Evolutionary conservation across 1,140 invertebrate genomes (phyloP).

Genomic region (Pissodes strobi): DNA sequence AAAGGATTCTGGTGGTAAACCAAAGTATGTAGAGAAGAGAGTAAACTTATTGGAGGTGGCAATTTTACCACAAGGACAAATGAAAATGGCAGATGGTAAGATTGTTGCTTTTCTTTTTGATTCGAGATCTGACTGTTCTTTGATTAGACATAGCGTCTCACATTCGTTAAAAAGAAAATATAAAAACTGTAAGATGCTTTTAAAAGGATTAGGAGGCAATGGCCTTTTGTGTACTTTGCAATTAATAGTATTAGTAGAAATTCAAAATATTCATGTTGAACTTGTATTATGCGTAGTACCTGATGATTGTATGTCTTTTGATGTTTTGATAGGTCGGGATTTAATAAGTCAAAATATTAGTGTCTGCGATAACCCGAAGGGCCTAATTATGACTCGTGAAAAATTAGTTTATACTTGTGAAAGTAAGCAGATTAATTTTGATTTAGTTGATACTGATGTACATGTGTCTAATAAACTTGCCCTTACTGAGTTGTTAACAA

Average conservation of each 20-base stretch:
- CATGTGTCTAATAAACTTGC: too few species aligned
- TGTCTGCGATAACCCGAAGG: not conserved
- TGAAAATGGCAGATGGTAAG: conserved; percentile 1
- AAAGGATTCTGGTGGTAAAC: not conserved
- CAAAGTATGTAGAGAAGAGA: not conserved
- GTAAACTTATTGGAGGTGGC: not conserved
- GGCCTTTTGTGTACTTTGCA: not conserved
- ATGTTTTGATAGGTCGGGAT: not conserved
- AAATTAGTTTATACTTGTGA: not conserved
- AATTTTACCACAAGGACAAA: not conserved
- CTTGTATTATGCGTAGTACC: not conserved
- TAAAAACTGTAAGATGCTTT: not conserved
- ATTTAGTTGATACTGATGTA: not conserved
- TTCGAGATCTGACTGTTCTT: not conserved
- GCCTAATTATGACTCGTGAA: not conserved
- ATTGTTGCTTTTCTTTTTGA: conserved; percentile 5
- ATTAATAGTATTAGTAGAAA: not conserved
- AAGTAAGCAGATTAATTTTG: not conserved
- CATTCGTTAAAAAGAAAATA: not conserved
- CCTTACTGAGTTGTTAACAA: not conserved
- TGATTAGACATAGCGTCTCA: not conserved
- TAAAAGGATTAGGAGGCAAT: not conserved
- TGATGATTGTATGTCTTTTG: not conserved
- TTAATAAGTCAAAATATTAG: not conserved
- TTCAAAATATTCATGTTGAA: not conserved